Conservation (phyloP, 2,888 invertebrate species). For the Pantelozetes paolii region DNA sequence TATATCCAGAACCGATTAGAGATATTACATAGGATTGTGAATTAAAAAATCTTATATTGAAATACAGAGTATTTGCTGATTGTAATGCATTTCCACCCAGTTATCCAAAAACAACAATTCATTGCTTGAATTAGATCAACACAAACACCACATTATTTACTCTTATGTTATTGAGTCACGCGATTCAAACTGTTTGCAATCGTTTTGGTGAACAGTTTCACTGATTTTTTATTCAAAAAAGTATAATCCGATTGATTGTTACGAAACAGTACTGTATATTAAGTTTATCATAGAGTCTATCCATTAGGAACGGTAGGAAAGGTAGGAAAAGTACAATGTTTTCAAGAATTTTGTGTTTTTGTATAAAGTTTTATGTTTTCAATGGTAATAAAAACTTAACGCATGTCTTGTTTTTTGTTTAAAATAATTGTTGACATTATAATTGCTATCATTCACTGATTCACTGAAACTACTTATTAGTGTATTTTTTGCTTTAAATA, state of each 20-base stretch:
- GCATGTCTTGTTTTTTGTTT: not conserved
- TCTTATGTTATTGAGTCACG: constrained; percentile 35
- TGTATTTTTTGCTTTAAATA: not conserved
- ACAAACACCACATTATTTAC: constrained; percentile 35
- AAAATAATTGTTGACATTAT: not conserved
- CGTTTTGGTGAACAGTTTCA: not conserved
- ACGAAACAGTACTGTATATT: not conserved
- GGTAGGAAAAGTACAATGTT: too few species aligned
- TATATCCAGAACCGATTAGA: too few species aligned
- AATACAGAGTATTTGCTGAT: not conserved
- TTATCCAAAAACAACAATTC: constrained; percentile 13
- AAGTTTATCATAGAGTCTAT: too few species aligned
- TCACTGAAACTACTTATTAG: not conserved
- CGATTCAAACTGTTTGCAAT: constrained; percentile 10
- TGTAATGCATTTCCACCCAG: not conserved
- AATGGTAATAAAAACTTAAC: not conserved
- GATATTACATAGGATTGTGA: too few species aligned
- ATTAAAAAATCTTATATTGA: too few species aligned
- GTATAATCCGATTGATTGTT: not conserved
- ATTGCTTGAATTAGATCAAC: constrained; percentile 31
- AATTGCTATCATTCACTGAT: not conserved
- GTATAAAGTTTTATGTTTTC: not conserved
- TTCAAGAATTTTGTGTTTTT: too few species aligned
- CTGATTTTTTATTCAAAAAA: not conserved
- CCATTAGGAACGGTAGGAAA: too few species aligned